Base-by-base conservation (phyloP, 2,113 vertebrate genomes). In the Psilopsiagon aymara region DNA sequence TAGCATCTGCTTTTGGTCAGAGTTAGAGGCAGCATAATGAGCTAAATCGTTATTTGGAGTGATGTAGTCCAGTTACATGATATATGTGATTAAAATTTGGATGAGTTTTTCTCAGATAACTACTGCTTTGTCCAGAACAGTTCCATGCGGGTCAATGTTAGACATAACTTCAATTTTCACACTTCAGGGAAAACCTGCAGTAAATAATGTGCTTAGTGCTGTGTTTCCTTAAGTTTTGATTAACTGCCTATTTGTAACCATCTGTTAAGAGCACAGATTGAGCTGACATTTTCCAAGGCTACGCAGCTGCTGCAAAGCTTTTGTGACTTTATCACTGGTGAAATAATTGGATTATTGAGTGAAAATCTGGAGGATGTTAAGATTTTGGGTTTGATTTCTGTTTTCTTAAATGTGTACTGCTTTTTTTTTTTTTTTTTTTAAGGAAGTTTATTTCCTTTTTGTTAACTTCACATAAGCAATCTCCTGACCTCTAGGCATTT, bases 1-100 rank as follows among this genome's bases (percentile, higher is more conserved):
- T 44, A 82, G 66, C 73, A 86, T 84, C 81, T 90, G 86, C 17
- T 96, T 95, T 95, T 43, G 35, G 46, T 86, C 66, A 63, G 59
- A 75, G 27, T 35, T 55, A 47, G 73, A 92, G 64, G 66, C 81
- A 84, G 66, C 24, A 86, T 68, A 16, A 78, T 68, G 80, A 64
- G 16, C 77, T 89, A 9, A 84, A 71, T 55, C 1, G 2, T 10
- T 86, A 51, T 68, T 89, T 82, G 81, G 64, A 73, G 62, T 33
- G 66, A 33, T 79, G 57, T 25, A 35, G 23, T 44, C 24, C 27
- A 29, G 27, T 55, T 59, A 28, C 0, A 6, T 23, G 4, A 28
- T 49, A 0, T 44, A 31, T 10, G 4, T 27, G 60, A 63, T 63
- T 35, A 59, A 78, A 90, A 75, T 68, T 44, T 60, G 68, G 46